phyloP scores from a whole-genome alignment of 2,888 invertebrate species.

The Unio delphinus region DNA sequence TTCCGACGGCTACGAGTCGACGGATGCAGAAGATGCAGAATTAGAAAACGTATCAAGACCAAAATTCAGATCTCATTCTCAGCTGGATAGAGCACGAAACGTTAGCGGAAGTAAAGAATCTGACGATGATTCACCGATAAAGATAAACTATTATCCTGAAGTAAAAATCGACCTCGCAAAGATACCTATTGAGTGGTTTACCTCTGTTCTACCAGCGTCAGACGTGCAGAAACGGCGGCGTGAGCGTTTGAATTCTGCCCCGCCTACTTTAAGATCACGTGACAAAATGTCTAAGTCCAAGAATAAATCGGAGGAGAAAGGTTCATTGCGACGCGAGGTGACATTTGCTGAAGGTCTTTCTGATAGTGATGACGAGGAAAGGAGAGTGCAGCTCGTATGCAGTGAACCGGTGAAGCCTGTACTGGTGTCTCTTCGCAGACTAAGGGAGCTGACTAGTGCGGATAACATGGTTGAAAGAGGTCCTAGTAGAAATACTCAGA shows the following conservation, averaged over 20 bases:
- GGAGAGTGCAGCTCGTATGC: constrained; percentile 29
- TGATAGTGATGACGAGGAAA: constrained; percentile 12
- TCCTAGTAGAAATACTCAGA: constrained; percentile 31
- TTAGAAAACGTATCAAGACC: background rate
- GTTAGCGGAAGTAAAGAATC: constrained; percentile 20
- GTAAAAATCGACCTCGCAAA: constrained; percentile 1
- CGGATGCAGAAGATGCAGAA: too few relatives aligned
- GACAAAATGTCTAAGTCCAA: constrained; percentile 1
- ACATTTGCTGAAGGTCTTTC: constrained; percentile 4
- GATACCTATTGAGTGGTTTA: constrained; percentile 42
- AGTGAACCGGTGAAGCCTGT: constrained; percentile 39
- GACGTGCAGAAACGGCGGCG: constrained; percentile 37
- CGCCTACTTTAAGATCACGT: constrained; percentile 14
- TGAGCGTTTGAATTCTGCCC: constrained; percentile 30
- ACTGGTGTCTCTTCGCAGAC: constrained; percentile 41
- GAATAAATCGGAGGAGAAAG: constrained; percentile 2
- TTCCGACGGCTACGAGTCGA: background rate
- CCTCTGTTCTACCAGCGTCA: constrained; percentile 37
- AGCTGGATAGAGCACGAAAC: constrained; percentile 17
- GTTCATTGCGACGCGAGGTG: constrained; percentile 1
- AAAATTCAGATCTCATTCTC: constrained; percentile 4
- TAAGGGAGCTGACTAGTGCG: constrained; percentile 43
- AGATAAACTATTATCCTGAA: background rate
- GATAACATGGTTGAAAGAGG: constrained; percentile 36
- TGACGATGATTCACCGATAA: constrained; percentile 18